Conservation (phyloP, 1,140 invertebrate genomes). For the Chrysomallon squamiferum region DNA sequence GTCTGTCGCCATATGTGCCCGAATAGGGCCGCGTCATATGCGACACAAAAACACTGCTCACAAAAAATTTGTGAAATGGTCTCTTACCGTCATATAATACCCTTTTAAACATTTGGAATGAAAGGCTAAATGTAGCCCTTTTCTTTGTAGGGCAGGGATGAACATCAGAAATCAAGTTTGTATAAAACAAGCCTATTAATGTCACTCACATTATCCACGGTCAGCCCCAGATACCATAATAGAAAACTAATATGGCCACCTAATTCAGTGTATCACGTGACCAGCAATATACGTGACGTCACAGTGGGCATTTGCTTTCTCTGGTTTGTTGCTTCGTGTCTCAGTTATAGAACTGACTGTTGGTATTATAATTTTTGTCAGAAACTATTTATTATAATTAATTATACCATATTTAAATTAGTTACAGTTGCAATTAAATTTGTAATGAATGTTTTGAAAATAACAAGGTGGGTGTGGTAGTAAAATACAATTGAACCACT, state of each 20-base stretch:
- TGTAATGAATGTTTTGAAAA: no score
- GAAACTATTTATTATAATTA: no score
- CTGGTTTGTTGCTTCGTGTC: neutral
- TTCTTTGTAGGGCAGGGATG: slow-evolving; percentile 1
- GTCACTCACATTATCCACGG: slow-evolving; percentile 19
- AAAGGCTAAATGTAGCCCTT: neutral
- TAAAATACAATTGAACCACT: no score
- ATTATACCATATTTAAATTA: no score
- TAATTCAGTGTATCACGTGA: slow-evolving; percentile 24
- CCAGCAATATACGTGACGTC: slow-evolving; percentile 9
- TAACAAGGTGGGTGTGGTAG: no score
- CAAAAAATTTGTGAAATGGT: neutral
- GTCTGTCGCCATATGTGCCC: neutral
- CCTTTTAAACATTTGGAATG: neutral
- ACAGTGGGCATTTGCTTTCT: slow-evolving; percentile 1
- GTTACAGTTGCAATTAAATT: no score
- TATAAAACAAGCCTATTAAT: slow-evolving; percentile 9
- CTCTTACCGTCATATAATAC: neutral
- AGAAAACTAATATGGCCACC: slow-evolving; percentile 15
- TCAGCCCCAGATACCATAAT: slow-evolving; percentile 6
- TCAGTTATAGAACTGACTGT: no score
- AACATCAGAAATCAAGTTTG: slow-evolving; percentile 1
- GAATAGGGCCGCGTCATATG: neutral
- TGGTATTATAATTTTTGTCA: no score
- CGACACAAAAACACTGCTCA: slow-evolving; percentile 5